Percentiles rank a stretch among this genome's conserved stretches.
phyloP scores from a whole-genome alignment of 1,140 invertebrate species.

The Lepidurus packardi region DNA sequence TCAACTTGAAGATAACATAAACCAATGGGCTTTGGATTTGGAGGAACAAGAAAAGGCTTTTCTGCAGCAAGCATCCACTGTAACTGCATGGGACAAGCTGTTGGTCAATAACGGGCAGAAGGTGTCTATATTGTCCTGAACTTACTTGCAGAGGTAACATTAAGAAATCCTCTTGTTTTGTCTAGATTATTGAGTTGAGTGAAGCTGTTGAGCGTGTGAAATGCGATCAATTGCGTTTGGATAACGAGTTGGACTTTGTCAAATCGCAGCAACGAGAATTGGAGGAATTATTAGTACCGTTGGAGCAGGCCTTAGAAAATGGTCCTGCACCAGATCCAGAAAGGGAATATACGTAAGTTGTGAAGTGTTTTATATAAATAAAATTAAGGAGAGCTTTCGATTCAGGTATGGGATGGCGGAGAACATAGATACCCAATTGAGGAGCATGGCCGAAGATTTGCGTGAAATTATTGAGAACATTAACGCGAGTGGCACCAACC shows the following conservation, averaged over 20 bases:
- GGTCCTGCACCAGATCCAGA: slow-evolving; percentile 76
- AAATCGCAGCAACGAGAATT: slow-evolving; percentile 85
- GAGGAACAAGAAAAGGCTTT: slow-evolving; percentile 91
- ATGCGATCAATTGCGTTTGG: slow-evolving; percentile 78
- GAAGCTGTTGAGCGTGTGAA: slow-evolving; percentile 78
- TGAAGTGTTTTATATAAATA: slow-evolving; percentile 12
- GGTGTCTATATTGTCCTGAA: slow-evolving; percentile 45
- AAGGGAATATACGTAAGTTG: slow-evolving; percentile 67
- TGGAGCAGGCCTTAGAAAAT: slow-evolving; percentile 68
- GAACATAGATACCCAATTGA: slow-evolving; percentile 83
- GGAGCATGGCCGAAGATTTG: slow-evolving; percentile 88
- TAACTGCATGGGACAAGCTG: slow-evolving; percentile 89
- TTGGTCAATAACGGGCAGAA: slow-evolving; percentile 87
- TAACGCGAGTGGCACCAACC: slow-evolving; percentile 76
- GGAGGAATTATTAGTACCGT: slow-evolving; percentile 73
- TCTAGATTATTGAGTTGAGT: slow-evolving; percentile 73
- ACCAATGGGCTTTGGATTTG: slow-evolving; percentile 90
- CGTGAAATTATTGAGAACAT: slow-evolving; percentile 92
- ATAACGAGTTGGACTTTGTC: slow-evolving; percentile 92
- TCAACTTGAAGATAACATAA: slow-evolving; percentile 86
- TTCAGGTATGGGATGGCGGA: slow-evolving; percentile 75
- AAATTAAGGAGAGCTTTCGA: slow-evolving; percentile 6
- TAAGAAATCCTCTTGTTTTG: slow-evolving; percentile 32
- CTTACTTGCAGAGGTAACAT: neutral
- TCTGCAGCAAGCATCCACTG: slow-evolving; percentile 85